Evolutionary conservation across 2,797 vertebrate species (phyloP), one percentile per base, ranked within the genome.

Genomic region (Euphonia xanthogaster): DNA sequence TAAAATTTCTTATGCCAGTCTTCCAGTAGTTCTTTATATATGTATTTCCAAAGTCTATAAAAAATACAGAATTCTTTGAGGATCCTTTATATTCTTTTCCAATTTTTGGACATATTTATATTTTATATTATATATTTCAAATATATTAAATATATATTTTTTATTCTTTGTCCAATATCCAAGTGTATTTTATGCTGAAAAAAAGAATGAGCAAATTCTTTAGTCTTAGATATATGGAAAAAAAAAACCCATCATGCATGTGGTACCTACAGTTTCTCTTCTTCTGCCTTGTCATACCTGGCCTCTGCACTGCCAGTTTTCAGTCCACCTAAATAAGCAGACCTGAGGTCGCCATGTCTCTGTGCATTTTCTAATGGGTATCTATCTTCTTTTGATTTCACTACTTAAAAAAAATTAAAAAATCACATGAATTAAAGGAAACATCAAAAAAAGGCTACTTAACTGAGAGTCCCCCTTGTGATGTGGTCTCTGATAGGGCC

Each of bases 251-350:
- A 6, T 14, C 5, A 8, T 42, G 5, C 18, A 28, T 14, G 3
- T 37, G 1, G 7, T 39, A 58, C 7, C 13, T 6, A 40, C 61
- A 87, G 17, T 30, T 60, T 86, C 15, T 51, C 10, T 65, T 82
- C 5, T 10, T 16, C 19, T 6, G 5, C 3, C 9, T 39, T 75
- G 17, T 48, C 50, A 51, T 28, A 63, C 11, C 7, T 1, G 0
- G 7, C 30, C 45, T 85, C 9, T 6, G 2, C 10, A 9, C 47
- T 65, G 16, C 28, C 24, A 42, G 14, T 44, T 75, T 78, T 63
- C 22, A 79, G 10, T 27, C 12, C 65, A 79, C 15, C 27, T 30
- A 65, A 27, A 57, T 65, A 67, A 79, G 5, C 6, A 72, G 68
- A 86, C 12, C 22, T 25, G 12, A 84, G 7, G 6, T 44, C 11